phyloP scores from a whole-genome alignment of 1,140 invertebrate genomes.

The Brachionus manjavacas region DNA sequence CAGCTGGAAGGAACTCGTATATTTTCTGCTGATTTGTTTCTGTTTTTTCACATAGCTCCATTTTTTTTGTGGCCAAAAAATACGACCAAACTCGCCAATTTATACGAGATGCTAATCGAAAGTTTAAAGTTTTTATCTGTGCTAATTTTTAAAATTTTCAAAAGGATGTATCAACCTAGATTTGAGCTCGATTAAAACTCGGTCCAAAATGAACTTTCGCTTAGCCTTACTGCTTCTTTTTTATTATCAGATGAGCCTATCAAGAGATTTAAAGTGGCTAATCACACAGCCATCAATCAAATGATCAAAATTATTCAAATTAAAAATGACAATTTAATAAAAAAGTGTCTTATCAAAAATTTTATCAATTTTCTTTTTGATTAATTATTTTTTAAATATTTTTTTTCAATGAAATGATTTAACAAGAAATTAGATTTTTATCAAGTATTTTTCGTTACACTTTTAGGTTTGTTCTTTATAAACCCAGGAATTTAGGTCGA shows the following conservation, averaged over 20 bases:
- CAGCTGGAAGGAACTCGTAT: not conserved
- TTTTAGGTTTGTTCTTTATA: not conserved
- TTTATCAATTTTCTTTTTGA: not conserved
- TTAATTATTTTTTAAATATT: not conserved
- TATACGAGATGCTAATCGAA: not conserved
- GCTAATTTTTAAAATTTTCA: not conserved
- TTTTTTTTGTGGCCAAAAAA: not conserved
- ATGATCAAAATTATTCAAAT: not conserved
- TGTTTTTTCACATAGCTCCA: not conserved
- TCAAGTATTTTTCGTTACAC: not conserved
- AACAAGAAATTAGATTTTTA: not conserved
- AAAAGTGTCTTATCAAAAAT: not conserved
- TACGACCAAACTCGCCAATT: not conserved
- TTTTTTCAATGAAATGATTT: not conserved
- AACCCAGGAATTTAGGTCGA: not conserved
- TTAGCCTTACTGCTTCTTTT: not conserved
- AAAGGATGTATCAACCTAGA: conserved; percentile 11
- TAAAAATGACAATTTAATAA: not conserved
- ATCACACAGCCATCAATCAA: not conserved
- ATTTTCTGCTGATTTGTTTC: not conserved
- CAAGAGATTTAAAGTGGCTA: not conserved
- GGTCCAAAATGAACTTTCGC: not conserved
- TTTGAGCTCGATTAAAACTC: not conserved
- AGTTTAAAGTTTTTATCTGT: not conserved
- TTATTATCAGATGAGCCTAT: not conserved